Percentiles rank a stretch among this genome's conserved stretches.
These are phyloP conservation scores for Melanerpes formicivorus DNA, from an alignment of 2,113 vertebrate species.

Conservation along the genomic window DNA sequence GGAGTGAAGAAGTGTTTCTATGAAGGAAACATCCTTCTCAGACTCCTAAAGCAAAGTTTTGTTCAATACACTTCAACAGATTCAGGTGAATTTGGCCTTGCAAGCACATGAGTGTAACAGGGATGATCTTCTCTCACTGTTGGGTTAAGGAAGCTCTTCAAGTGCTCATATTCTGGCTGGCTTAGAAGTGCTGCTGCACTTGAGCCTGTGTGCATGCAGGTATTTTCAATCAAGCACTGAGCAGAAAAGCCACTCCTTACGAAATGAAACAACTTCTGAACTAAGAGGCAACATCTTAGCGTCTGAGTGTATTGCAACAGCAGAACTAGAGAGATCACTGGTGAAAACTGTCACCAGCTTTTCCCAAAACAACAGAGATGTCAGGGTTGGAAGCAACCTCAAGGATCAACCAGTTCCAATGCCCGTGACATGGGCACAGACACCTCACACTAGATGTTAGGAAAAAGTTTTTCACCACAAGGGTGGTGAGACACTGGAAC, in stretches of 20 bases:
- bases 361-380: not conserved
- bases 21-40: not conserved
- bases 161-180: not conserved
- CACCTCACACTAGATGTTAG: no score
- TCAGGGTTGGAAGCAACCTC: no score
- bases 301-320: not conserved
- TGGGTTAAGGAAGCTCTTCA: not conserved
- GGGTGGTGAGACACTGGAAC: no score
- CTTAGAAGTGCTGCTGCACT: not conserved
- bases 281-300: not conserved
- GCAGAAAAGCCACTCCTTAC: not conserved
- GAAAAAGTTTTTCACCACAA: no score
- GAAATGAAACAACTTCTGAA: not conserved
- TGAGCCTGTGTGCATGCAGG: rapidly evolving
- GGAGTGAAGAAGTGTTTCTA: not conserved
- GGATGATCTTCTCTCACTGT: not conserved
- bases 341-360: not conserved
- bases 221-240: not conserved
- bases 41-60: not conserved
- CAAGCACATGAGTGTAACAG: not conserved
- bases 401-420: no score
- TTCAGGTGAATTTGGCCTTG: not conserved
- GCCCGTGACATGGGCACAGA: no score
- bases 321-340: not conserved
- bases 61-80: not conserved